A percentile compares a stretch with the other conserved stretches of the same genome.
Conservation (phyloP, 2,113 vertebrate species). For the Pardalotus punctatus region DNA sequence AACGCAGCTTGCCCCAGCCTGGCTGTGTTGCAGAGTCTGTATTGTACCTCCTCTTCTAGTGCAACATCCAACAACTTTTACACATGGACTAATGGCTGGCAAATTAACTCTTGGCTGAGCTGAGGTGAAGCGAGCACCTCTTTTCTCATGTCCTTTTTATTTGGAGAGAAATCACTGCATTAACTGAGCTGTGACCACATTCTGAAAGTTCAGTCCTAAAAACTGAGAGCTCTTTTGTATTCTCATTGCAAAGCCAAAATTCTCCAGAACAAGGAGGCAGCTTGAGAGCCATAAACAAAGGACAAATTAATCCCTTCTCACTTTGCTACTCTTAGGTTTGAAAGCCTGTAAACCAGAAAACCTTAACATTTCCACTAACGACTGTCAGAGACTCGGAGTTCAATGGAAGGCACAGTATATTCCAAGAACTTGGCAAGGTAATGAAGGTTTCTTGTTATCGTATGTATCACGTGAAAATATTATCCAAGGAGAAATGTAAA, state of each 20-base stretch:
- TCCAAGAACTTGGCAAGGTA: slow-evolving; percentile 47
- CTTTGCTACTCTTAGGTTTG: not conserved
- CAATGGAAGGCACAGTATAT: slow-evolving; percentile 20
- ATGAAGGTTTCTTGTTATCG: slow-evolving; percentile 29
- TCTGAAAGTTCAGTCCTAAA: not conserved
- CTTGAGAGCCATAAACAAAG: slow-evolving; percentile 6
- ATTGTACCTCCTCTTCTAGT: not conserved
- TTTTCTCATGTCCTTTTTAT: not conserved
- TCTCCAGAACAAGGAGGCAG: slow-evolving; percentile 1
- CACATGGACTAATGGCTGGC: fast-evolving
- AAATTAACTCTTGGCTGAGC: not conserved
- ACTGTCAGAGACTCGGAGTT: not conserved
- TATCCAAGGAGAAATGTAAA: slow-evolving; percentile 35
- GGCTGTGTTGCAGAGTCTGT: not conserved
- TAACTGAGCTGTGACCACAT: not conserved
- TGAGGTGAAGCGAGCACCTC: not conserved
- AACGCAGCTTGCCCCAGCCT: not conserved
- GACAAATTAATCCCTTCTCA: slow-evolving; percentile 21
- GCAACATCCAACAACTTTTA: not conserved
- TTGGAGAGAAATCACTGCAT: not conserved
- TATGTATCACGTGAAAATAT: slow-evolving; percentile 33
- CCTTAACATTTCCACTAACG: not conserved
- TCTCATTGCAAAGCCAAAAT: not conserved
- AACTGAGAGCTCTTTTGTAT: not conserved
- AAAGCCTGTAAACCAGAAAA: slow-evolving; percentile 4